Evolutionary conservation across 2,888 invertebrate species (phyloP), one percentile per base, ranked within the genome.

Genomic region (Tetranychus piercei): DNA sequence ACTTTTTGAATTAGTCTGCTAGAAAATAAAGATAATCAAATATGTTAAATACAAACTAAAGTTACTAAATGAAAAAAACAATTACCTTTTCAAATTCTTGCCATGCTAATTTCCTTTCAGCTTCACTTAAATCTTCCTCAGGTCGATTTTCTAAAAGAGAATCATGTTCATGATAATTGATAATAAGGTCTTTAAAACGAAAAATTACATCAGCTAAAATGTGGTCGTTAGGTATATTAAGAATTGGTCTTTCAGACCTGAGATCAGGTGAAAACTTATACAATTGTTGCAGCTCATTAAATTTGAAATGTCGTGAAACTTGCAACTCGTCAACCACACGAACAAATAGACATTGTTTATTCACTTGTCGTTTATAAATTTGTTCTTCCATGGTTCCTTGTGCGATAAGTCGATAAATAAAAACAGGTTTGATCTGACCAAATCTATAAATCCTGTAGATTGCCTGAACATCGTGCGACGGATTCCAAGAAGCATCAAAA

Each of bases 401-500:
- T 73, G 94, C 92, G 44, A 97, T 87, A 81, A 99, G 90, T 79
- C 99, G 87, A 84, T 99, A 99, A 72, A 99, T 87, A 81, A 95
- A 99, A 81, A 93, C 94, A 0, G 97, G 96, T 81, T 99, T 99
- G 78, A 87, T 89, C 83, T 99, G 99, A 0, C 99, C 99, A 82
- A 97, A 97, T 75, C 99, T 88, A 83, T 94, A 99, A 23, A 96
- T 91, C 78, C 99, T 87, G 85, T 97, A 99, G 81, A 99, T 94
- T 81, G 95, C 94, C 85, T 99, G 99, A 34, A 94, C 90, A 81
- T 99, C 99, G 81, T 96, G 92, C 0, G 95, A 92, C 0, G 99
- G 99, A 85, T 99, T 99, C 97, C 97, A 99, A 1, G 94, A 95
- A 0, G 95, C 95, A 84, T 99, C 99, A 82, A 99, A 97, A 77